These are phyloP conservation scores for Pemphigus obesinymphae DNA, from an alignment of 1,140 invertebrate genomes.

Conservation along the genomic window DNA sequence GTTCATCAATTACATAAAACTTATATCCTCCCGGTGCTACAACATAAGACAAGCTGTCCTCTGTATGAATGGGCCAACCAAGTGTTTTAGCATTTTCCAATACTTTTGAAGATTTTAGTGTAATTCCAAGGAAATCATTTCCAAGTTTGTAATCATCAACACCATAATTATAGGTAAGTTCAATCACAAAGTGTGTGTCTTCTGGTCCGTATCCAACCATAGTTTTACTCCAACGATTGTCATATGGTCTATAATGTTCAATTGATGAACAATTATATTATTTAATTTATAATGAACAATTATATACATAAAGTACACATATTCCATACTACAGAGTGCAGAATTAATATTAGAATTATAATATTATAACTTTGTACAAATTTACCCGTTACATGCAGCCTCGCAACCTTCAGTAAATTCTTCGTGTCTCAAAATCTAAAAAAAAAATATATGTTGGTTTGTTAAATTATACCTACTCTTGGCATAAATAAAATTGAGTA, in stretches of 20 bases:
- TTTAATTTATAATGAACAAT: too few species aligned
- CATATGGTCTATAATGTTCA: slow-evolving; percentile 73
- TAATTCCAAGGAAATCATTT: slow-evolving; percentile 87
- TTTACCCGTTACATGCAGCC: slow-evolving; percentile 92
- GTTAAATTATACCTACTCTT: too few species aligned
- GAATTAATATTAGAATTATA: background rate
- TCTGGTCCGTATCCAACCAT: slow-evolving; percentile 98
- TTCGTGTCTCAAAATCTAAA: slow-evolving; percentile 87
- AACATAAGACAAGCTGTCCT: slow-evolving; percentile 58
- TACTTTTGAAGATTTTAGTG: slow-evolving; percentile 71
- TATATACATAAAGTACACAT: too few species aligned
- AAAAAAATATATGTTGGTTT: slow-evolving; percentile 19
- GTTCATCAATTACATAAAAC: slow-evolving; percentile 73
- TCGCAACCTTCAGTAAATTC: slow-evolving; percentile 95
- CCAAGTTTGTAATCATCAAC: slow-evolving; percentile 75
- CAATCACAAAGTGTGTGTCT: slow-evolving; percentile 90
- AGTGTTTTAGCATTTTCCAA: slow-evolving; percentile 65
- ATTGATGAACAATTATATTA: background rate
- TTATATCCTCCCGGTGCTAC: slow-evolving; percentile 87
- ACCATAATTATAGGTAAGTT: slow-evolving; percentile 97
- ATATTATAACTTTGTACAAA: slow-evolving; percentile 39
- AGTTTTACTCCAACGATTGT: slow-evolving; percentile 97
- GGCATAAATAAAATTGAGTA: background rate
- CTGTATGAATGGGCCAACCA: slow-evolving; percentile 63
- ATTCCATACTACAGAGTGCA: background rate